Conservation (phyloP, 1,140 invertebrate genomes). For the Matsumurasca onukii region DNA sequence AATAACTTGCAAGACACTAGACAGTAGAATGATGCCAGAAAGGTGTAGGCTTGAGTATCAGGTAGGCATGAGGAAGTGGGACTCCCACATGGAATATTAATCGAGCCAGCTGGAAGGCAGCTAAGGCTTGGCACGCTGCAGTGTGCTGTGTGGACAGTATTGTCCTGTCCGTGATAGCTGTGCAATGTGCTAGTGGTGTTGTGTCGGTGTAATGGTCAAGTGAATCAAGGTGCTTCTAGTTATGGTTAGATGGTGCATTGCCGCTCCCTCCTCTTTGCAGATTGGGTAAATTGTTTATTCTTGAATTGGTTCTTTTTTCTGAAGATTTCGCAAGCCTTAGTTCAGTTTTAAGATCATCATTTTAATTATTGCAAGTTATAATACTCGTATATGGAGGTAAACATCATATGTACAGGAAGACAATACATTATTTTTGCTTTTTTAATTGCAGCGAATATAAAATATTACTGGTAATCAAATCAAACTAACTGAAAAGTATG, state of each 20-base stretch:
- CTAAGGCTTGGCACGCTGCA: neutral
- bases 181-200: slow-evolving; percentile 1
- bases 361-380: too few species aligned
- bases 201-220: slow-evolving; percentile 10
- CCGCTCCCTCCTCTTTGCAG: neutral
- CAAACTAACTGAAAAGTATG: too few species aligned
- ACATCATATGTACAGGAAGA: too few species aligned
- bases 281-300: neutral
- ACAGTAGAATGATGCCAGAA: too few species aligned
- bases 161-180: too few species aligned
- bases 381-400: too few species aligned
- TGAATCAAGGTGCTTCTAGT: neutral
- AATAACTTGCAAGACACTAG: too few species aligned
- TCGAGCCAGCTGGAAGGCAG: neutral
- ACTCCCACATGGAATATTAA: slow-evolving; percentile 26
- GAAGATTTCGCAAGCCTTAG: neutral
- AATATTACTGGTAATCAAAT: too few species aligned
- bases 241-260: slow-evolving; percentile 22
- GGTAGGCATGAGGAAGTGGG: slow-evolving; percentile 73
- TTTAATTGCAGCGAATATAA: too few species aligned
- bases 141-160: too few species aligned
- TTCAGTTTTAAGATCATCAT: neutral
- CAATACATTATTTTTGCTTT: too few species aligned
- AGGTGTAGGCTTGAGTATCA: too few species aligned
- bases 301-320: neutral